These are phyloP conservation scores for Taphrorychus bicolor DNA, from an alignment of 2,888 invertebrate species.

Conservation along the genomic window DNA sequence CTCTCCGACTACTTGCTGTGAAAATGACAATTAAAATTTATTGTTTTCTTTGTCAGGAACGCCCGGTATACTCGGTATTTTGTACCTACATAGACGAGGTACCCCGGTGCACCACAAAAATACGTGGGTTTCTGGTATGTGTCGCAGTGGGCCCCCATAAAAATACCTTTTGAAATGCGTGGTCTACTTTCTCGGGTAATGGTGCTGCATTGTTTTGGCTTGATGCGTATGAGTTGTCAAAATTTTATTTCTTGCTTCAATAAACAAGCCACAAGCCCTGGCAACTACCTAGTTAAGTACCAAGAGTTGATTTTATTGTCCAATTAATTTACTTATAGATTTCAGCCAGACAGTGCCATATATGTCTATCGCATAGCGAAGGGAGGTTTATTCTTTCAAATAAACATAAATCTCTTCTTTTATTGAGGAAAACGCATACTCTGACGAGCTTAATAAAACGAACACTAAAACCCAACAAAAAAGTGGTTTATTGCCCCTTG, in stretches of 20 bases:
- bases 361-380: neutral
- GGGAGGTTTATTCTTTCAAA: neutral
- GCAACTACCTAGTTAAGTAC: too few relatives aligned
- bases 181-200: too few relatives aligned
- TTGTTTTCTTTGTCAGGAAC: slow-evolving; percentile 37
- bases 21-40: slow-evolving; percentile 41
- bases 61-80: slow-evolving; percentile 29
- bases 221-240: too few relatives aligned
- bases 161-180: slow-evolving; percentile 33
- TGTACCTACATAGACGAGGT: slow-evolving; percentile 28
- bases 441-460: neutral
- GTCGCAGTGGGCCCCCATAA: slow-evolving; percentile 30
- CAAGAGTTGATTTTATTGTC: neutral
- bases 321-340: neutral
- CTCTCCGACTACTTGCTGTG: slow-evolving; percentile 35
- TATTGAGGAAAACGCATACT: neutral
- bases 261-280: neutral
- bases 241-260: too few relatives aligned
- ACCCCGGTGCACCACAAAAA: slow-evolving; percentile 18
- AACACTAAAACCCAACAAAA: neutral
- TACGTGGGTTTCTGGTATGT: slow-evolving; percentile 31
- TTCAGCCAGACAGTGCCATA: neutral
- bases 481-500: neutral
- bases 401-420: neutral
- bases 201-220: too few relatives aligned